Base-by-base conservation (phyloP, 2,888 invertebrate genomes). In the Drosophila atripex region DNA sequence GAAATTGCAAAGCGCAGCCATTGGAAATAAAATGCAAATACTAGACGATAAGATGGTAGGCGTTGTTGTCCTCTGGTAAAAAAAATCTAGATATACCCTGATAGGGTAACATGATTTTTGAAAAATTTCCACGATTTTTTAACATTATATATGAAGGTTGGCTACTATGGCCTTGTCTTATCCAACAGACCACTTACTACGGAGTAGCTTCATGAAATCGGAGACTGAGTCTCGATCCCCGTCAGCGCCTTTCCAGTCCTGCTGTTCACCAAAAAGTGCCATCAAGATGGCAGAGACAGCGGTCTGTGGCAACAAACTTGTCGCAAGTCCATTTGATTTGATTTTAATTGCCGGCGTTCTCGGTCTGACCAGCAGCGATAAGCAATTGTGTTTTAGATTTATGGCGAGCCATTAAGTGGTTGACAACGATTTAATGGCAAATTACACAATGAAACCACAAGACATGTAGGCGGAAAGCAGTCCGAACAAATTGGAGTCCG, bases 1-100 rank as follows among this genome's bases (percentile, higher is more conserved):
- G 73, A 73, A 77, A 82, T 79, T 73, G 71, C 69, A 39, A 73
- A 71, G 49, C 60, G 58, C 83, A 80, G 25, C 54, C 76, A 76
- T 57, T 76, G 77, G 77, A 77, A 78, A 76, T 76, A 55, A 83
- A 80, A 80, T 83, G 78, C 80, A 78, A 72, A 84, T 70, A 64
- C 46, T 64, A 52, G 16, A 9, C 25, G 16, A 58, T 43, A 16
- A 8, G 5, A 8, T 47, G 41, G 49, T 35, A 47, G 35, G 51
- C 23, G 45, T 57, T 66, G 45, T 46, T 49, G 55, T 61, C n/a
- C 51, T 46, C 35, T 57, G 52, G 35, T 23, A 23, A 4, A 23
- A 23, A n/a, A n/a, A n/a, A n/a, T n/a, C n/a, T n/a, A n/a, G n/a
- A n/a, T n/a, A n/a, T n/a, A n/a, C n/a, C n/a, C n/a, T n/a, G n/a